Percentiles rank a stretch among this genome's conserved stretches.
Evolutionary conservation across 2,113 vertebrate species (phyloP).

Genomic region (Dissostichus mawsoni): DNA sequence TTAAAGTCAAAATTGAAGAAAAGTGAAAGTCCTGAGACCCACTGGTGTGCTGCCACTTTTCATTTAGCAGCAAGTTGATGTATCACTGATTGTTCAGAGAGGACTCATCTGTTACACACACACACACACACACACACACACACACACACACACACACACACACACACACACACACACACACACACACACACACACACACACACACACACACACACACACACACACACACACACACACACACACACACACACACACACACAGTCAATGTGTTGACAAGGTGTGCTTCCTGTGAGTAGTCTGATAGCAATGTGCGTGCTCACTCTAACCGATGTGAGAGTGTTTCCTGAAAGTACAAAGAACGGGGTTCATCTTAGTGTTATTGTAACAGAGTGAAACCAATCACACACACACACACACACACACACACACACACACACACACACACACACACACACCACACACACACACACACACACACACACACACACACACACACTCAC

Average conservation of each 20-base stretch:
- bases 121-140: background rate
- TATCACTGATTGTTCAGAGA: slow-evolving; percentile 46
- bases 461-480: background rate
- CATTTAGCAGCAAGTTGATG: slow-evolving; percentile 23
- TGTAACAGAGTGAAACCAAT: slow-evolving; percentile 22
- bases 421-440: background rate
- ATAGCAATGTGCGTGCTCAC: slow-evolving; percentile 36
- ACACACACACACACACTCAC: background rate
- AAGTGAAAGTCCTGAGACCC: background rate
- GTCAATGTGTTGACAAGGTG: slow-evolving; percentile 26
- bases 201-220: background rate
- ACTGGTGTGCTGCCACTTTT: background rate
- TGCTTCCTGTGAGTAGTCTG: slow-evolving; percentile 41
- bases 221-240: slow-evolving; percentile 1
- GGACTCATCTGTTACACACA: slow-evolving; percentile 46
- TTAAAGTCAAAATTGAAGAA: background rate
- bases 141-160: background rate
- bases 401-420: background rate
- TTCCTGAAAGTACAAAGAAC: slow-evolving; percentile 44
- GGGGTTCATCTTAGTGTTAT: slow-evolving; percentile 13
- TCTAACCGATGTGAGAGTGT: slow-evolving; percentile 13
- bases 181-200: background rate
- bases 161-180: background rate
- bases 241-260: background rate
- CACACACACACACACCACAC: too few species aligned